Base-by-base conservation (phyloP, 2,888 invertebrate species). In the Ectropis crepuscularia region DNA sequence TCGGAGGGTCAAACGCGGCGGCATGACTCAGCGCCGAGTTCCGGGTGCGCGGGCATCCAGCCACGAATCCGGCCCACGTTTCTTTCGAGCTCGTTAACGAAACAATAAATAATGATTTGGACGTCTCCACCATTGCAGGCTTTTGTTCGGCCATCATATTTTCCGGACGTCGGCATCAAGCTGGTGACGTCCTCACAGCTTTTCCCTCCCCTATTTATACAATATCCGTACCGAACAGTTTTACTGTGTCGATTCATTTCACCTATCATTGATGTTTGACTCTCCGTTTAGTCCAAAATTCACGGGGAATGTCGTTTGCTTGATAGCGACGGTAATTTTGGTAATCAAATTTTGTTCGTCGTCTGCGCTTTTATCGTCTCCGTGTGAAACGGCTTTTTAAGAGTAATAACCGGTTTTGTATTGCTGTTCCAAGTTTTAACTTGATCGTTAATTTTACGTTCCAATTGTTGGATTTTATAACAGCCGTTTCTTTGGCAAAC, bases 71-170 rank as follows among this genome's bases (percentile, higher is more conserved):
- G 79, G 78, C 75, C 75, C 78, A 60, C 79, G 77, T 83, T 86
- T 83, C 83, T 85, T 80, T 82, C 80, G 75, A 78, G 86, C 88
- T 89, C 88, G 89, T 89, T 89, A 89, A 85, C 87, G 87, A 87
- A 88, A 90, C 87, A 88, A 90, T 89, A 89, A 89, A 88, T 88
- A 89, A 90, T 89, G 85, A 88, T 89, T 88, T 84, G 85, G 86
- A 84, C 82, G 84, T 86, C 83, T 80, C 81, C 78, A 77, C 79
- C 78, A 78, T 75, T 83, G 81, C 81, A 77, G 74, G 77, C 86
- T 81, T 82, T 89, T 88, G 88, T 90, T 82, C 77, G 73, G 73
- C 78, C 75, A 78, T 88, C 84, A 86, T 80, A 87, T 86, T 86
- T 86, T 82, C 82, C 81, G 74, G 69, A 73, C 73, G 74, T 78